These are phyloP conservation scores for Coelinius sp. DNA, from an alignment of 2,888 invertebrate species.

Conservation along the genomic window DNA sequence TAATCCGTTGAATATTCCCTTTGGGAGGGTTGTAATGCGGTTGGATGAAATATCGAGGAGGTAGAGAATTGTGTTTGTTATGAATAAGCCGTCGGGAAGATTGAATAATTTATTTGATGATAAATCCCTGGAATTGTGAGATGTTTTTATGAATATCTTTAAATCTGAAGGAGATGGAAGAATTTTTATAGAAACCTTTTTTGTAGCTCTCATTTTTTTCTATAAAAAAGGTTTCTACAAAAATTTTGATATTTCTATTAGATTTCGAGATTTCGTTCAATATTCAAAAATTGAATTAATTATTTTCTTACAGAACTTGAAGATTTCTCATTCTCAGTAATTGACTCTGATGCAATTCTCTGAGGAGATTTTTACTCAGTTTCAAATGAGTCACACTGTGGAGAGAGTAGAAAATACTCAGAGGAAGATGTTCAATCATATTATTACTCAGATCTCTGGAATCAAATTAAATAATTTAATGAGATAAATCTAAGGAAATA, in stretches of 20 bases:
- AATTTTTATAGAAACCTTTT: too few relatives aligned
- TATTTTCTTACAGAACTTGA: conserved; percentile 62
- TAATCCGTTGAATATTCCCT: conserved; percentile 74
- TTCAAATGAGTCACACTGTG: conserved; percentile 61
- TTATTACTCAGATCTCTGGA: conserved; percentile 65
- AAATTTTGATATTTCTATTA: neutral
- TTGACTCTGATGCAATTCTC: conserved; percentile 62
- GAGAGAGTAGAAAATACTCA: conserved; percentile 63
- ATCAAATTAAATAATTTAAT: conserved; percentile 33
- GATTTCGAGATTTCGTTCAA: neutral
- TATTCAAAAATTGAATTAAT: neutral
- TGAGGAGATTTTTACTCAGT: conserved; percentile 61
- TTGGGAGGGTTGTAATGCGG: conserved; percentile 78
- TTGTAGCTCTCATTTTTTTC: too few relatives aligned
- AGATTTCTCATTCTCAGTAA: conserved; percentile 61
- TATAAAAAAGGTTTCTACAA: too few relatives aligned
- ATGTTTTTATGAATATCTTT: neutral
- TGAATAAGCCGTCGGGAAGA: conserved; percentile 76
- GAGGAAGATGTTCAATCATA: conserved; percentile 63
- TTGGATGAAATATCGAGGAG: conserved; percentile 84
- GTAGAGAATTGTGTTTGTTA: conserved; percentile 58
- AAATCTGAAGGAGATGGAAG: too few relatives aligned
- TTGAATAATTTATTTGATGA: conserved; percentile 78
- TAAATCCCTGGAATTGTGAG: conserved; percentile 69
- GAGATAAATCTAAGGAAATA: neutral